These are phyloP conservation scores for Holothuria glaberrima DNA, from an alignment of 35 echinoderm and acorn worm genomes.

Conservation along the genomic window DNA sequence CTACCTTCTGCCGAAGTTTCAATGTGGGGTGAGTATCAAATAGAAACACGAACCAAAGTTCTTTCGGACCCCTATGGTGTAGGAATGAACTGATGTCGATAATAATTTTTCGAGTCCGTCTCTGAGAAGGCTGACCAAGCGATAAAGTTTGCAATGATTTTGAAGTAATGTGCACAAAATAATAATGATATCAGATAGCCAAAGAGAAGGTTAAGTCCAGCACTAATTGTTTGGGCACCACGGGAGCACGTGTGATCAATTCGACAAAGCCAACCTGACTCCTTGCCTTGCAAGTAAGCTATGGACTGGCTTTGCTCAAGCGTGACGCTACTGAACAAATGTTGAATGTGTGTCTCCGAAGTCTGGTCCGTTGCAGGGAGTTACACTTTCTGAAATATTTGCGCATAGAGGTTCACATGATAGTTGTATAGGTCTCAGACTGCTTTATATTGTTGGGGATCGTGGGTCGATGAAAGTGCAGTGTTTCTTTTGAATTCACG, in stretches of 20 bases:
- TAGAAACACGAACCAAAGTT: constrained; percentile 35
- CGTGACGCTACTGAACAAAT: too few species aligned
- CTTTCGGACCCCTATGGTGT: constrained; percentile 5
- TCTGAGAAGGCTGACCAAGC: constrained; percentile 1
- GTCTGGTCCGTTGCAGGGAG: too few species aligned
- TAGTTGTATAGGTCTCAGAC: too few species aligned
- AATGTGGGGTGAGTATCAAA: background rate
- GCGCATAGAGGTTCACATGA: too few species aligned
- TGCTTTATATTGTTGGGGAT: too few species aligned
- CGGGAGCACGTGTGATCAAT: constrained; percentile 13
- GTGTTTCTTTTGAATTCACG: too few species aligned
- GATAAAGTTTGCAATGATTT: background rate
- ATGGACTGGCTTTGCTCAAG: too few species aligned
- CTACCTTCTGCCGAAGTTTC: background rate
- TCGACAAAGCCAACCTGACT: too few species aligned
- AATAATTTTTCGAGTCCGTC: constrained; percentile 28
- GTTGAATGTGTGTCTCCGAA: too few species aligned
- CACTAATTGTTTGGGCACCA: constrained; percentile 8
- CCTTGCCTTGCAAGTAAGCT: too few species aligned
- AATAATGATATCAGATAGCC: background rate
- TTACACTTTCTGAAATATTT: too few species aligned
- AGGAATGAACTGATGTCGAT: constrained; percentile 27
- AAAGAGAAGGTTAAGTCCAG: background rate
- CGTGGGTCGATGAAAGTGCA: too few species aligned
- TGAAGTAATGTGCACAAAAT: background rate